These are phyloP conservation scores for Vombatus ursinus DNA, from an alignment of 2,113 vertebrate genomes.

Conservation along the genomic window DNA sequence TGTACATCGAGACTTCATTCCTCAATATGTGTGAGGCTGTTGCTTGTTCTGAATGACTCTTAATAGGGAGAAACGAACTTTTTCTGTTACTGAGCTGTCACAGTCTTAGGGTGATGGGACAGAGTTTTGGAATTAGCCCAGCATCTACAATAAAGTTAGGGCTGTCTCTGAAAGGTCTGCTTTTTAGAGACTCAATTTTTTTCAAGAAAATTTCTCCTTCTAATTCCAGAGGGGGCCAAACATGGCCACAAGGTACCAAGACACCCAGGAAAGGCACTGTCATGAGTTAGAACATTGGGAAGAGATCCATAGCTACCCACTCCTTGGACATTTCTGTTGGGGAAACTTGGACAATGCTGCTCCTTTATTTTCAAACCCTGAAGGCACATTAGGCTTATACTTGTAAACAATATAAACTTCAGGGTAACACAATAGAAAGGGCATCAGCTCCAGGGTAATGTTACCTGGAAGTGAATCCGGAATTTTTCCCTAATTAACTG, in stretches of 20 bases:
- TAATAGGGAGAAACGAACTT: too few species aligned
- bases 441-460: not conserved
- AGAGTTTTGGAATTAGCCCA: not conserved
- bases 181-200: not conserved
- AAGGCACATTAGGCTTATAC: not conserved
- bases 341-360: not conserved
- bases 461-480: not conserved
- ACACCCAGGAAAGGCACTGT: too few species aligned
- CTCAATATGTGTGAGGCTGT: not conserved
- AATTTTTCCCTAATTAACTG: not conserved
- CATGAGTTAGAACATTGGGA: too few species aligned
- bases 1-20: not conserved
- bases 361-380: not conserved
- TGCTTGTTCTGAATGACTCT: not conserved
- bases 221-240: not conserved
- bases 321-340: not conserved
- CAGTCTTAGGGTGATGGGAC: not conserved
- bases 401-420: not conserved
- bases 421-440: not conserved
- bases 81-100: not conserved
- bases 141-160: not conserved
- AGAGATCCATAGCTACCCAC: too few species aligned
- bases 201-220: not conserved
- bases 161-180: not conserved
- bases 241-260: not conserved